A percentile compares a stretch with the other conserved stretches of the same genome.
Conservation (phyloP, 1,140 invertebrate species). For the Halesus radiatus region DNA sequence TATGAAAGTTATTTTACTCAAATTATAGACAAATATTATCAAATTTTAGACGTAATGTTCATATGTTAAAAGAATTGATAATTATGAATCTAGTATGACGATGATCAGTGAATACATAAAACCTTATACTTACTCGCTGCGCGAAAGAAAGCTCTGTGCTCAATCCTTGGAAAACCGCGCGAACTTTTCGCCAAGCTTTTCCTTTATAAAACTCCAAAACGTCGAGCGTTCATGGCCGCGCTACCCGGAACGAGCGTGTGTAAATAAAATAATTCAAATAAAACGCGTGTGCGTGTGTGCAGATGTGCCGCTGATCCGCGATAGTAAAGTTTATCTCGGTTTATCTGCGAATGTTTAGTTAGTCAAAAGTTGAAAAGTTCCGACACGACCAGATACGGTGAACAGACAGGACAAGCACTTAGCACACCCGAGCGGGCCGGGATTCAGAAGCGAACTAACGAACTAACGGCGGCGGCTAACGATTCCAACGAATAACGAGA, state of each 20-base stretch:
- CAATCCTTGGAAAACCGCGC: conserved; percentile 24
- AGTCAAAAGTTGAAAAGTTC: no score
- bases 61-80: no score
- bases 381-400: not conserved
- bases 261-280: not conserved
- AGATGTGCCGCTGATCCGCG: not conserved
- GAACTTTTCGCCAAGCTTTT: not conserved
- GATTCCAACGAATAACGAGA: no score
- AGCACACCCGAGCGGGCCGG: not conserved
- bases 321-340: not conserved
- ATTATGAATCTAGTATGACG: no score
- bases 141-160: not conserved
- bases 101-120: no score
- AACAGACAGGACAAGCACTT: not conserved
- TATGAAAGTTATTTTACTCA: no score
- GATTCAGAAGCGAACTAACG: conserved; percentile 13
- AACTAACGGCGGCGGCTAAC: not conserved
- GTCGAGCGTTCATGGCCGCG: conserved; percentile 13
- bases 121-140: not conserved
- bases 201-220: conserved; percentile 26
- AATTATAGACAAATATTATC: no score
- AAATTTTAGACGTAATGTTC: no score
- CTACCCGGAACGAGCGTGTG: not conserved
- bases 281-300: not conserved
- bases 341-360: no score